Conservation (phyloP, 2,113 vertebrate species). For the Corythaixoides concolor region DNA sequence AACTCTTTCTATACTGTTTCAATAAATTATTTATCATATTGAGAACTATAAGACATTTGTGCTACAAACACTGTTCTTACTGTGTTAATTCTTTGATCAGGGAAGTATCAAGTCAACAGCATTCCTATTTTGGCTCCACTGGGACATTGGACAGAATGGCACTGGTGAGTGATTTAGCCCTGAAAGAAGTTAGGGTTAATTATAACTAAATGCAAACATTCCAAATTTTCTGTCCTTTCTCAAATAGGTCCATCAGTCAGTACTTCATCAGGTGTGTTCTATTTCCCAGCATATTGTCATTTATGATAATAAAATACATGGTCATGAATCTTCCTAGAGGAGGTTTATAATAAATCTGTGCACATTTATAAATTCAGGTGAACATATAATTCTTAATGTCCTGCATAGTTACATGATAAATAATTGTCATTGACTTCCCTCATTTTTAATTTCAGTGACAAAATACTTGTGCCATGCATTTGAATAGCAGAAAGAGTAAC, state of each 20-base stretch:
- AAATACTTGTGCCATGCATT: neutral
- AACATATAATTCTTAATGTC: slow-evolving; percentile 15
- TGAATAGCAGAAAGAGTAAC: neutral
- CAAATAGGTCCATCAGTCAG: neutral
- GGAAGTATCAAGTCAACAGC: neutral
- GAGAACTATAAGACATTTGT: neutral
- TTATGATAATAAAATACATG: slow-evolving; percentile 17
- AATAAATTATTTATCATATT: neutral
- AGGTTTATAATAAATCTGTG: slow-evolving; percentile 10
- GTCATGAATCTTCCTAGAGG: neutral
- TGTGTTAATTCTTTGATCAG: neutral
- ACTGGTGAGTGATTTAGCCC: neutral
- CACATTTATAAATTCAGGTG: neutral
- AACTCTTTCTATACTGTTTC: neutral
- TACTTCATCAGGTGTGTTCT: neutral
- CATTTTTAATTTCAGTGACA: neutral
- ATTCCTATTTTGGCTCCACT: neutral
- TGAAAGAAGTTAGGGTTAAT: neutral
- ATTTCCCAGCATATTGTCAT: neutral
- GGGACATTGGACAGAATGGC: neutral
- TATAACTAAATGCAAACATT: neutral
- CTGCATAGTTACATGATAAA: neutral
- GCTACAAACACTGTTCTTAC: neutral
- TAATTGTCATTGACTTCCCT: neutral
- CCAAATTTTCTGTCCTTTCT: neutral